These are phyloP conservation scores for Andinoacara biseriatus DNA, from an alignment of 2,113 vertebrate genomes.

Conservation along the genomic window DNA sequence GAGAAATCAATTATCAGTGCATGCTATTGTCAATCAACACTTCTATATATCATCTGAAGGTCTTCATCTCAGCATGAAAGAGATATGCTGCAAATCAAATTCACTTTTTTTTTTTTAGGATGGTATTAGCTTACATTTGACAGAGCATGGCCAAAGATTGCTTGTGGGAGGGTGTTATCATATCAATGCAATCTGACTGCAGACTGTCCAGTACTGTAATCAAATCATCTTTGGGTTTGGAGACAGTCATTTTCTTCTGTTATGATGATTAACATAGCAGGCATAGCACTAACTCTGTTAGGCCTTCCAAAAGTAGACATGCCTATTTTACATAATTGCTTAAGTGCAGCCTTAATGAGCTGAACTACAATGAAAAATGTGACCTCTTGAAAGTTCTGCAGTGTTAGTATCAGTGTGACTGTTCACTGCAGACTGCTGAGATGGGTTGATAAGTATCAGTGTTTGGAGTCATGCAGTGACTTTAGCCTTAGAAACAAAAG, in stretches of 20 bases:
- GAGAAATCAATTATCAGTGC: constrained; percentile 56
- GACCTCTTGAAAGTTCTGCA: constrained; percentile 58
- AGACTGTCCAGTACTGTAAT: constrained; percentile 69
- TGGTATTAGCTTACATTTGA: constrained; percentile 37
- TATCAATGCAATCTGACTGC: constrained; percentile 64
- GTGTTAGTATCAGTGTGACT: constrained; percentile 19
- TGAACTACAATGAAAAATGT: constrained; percentile 47
- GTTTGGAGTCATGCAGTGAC: constrained; percentile 11
- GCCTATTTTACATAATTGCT: constrained; percentile 74
- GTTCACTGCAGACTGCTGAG: constrained; percentile 28
- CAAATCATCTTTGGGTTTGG: constrained; percentile 66
- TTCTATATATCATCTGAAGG: constrained; percentile 51
- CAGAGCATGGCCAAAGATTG: constrained; percentile 38
- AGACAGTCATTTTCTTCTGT: constrained; percentile 62
- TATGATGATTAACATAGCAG: constrained; percentile 78
- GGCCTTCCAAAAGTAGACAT: constrained; percentile 71
- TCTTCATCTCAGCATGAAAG: constrained; percentile 29
- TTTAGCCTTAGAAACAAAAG: constrained; percentile 8
- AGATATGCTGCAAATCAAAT: constrained; percentile 48
- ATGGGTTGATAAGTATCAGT: constrained; percentile 35
- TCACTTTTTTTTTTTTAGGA: constrained; percentile 41
- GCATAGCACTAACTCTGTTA: constrained; percentile 70
- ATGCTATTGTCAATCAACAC: constrained; percentile 50
- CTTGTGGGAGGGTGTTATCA: constrained; percentile 47
- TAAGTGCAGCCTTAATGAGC: constrained; percentile 70